Conservation (phyloP, 2,113 vertebrate genomes). For the Malaclemys terrapin region DNA sequence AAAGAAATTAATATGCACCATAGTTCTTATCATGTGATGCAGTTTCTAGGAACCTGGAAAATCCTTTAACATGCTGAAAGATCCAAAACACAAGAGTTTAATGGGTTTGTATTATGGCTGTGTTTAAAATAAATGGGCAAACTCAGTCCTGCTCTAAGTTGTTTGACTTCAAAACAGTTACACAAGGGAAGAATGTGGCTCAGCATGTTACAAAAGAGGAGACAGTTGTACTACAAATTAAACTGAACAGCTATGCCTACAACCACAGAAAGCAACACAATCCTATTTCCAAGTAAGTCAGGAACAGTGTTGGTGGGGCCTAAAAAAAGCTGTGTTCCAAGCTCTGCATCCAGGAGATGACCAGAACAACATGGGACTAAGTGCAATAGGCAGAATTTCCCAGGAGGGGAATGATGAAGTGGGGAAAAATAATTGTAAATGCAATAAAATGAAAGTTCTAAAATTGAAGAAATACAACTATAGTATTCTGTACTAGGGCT, state of each 20-base stretch:
- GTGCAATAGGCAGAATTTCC: neutral
- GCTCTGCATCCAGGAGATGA: neutral
- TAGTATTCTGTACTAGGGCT: neutral
- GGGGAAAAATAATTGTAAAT: neutral
- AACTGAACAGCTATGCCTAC: neutral
- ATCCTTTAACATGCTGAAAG: neutral
- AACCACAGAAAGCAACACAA: neutral
- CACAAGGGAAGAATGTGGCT: neutral
- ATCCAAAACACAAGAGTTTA: neutral
- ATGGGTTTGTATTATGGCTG: neutral
- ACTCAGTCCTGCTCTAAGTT: neutral
- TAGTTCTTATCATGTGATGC: neutral
- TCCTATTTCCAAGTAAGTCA: neutral
- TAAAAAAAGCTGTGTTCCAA: neutral
- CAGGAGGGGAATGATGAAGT: neutral
- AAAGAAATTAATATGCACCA: neutral
- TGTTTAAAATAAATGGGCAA: neutral
- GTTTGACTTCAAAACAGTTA: neutral
- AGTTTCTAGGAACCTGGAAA: neutral
- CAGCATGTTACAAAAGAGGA: neutral
- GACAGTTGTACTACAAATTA: neutral
- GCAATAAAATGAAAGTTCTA: neutral
- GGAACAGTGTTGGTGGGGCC: neutral
- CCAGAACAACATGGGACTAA: neutral
- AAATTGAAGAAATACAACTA: neutral